Evolutionary conservation across 2,113 vertebrate genomes (phyloP), one percentile per base, ranked within the genome.

Genomic region (Leiothrix lutea): DNA sequence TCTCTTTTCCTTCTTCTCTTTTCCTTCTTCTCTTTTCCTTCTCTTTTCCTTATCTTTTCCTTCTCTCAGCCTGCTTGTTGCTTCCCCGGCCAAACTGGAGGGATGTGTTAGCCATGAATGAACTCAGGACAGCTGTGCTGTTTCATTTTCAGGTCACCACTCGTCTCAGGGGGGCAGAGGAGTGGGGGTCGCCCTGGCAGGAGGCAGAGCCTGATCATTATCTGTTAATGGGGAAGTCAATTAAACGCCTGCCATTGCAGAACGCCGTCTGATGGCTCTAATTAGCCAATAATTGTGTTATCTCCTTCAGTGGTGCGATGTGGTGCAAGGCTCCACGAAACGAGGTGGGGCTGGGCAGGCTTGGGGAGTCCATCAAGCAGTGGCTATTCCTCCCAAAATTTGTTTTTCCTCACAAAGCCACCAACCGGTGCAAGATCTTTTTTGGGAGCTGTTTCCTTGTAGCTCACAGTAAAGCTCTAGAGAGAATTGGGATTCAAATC

Each of bases 271-370:
- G 96, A 97, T 97, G 40, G 75, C 90, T 91, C 95, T 96, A 95
- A 97, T 97, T 97, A 97, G 70, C 90, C 86, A 93, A 57, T 96
- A 95, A 96, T 95, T 95, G 90, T 92, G 88, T 97, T 97, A 91
- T 93, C 94, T 84, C 74, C 42, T 93, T 89, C 95, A 93, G 61
- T 80, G 90, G 80, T 95, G 70, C 12, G 4, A 70, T 61, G 19
- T 23, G 1, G n/a, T n/a, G n/a, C n/a, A n/a, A n/a, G n/a, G 45
- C 31, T 35, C 25, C 1, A 6, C 26, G 44, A 56, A 79, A 69
- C 29, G 21, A 66, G 22, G 58, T 62, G 80, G 82, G 51, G 15
- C 67, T 79, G 61, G 51, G 12, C 6, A 33, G 38, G 57, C 13
- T 7, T 19, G n/a, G 18, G 56, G 45, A 75, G 47, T 20, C 33